Percentiles rank a stretch among this genome's conserved stretches.
Conservation (phyloP, 2,888 invertebrate species). For the Spatulosminthurus flaviceps region DNA sequence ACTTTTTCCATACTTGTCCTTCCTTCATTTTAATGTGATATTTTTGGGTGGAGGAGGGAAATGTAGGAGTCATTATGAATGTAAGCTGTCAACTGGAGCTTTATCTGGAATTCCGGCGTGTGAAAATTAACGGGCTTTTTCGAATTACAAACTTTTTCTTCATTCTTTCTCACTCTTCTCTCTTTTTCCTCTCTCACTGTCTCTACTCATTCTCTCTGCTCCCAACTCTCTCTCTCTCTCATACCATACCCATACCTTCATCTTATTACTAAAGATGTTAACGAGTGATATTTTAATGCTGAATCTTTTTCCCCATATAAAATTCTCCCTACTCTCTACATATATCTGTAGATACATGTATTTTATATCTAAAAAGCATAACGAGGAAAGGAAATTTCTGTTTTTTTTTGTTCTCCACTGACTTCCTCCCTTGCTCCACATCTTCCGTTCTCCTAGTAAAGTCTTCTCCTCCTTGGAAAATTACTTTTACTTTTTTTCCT, state of each 20-base stretch:
- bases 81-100: conserved; percentile 56
- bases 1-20: conserved; percentile 9
- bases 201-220: conserved; percentile 2
- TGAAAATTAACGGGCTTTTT: conserved; percentile 60
- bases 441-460: conserved; percentile 1
- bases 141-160: conserved; percentile 47
- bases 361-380: no score
- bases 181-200: conserved; percentile 19
- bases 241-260: not conserved
- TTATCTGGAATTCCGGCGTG: conserved; percentile 62
- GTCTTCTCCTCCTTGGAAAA: conserved; percentile 9
- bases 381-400: no score
- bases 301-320: not conserved
- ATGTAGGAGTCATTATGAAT: conserved; percentile 55
- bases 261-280: conserved; percentile 26
- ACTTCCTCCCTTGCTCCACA: conserved; percentile 24
- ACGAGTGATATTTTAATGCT: conserved; percentile 19
- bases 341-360: no score
- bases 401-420: not conserved
- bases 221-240: not conserved
- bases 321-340: no score
- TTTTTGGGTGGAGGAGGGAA: conserved; percentile 43
- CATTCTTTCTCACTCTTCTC: not conserved
- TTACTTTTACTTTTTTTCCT: conserved; percentile 35
- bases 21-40: conserved; percentile 49